Evolutionary conservation across 2,797 vertebrate species (phyloP), one percentile per base, ranked within the genome.

Genomic region (Anisognathus igniventris): DNA sequence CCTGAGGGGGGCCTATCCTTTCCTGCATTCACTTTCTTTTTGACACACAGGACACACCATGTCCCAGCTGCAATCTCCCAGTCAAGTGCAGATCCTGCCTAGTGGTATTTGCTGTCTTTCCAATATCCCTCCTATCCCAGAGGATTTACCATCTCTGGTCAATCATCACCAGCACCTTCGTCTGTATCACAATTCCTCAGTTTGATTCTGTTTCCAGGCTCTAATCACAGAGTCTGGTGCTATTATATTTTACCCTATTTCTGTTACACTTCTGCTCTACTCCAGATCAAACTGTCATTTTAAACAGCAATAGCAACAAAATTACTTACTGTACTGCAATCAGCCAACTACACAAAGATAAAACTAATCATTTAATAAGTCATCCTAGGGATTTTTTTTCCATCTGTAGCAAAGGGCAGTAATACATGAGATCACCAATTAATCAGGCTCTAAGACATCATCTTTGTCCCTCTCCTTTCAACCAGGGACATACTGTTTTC

Each of bases 361-460:
- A 88, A 91, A 86, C 56, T 71, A 86, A 75, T 64, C 31, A 95
- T 56, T 88, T 86, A 54, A 45, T 80, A 94, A 84, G 78, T 73
- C 75, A 75, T 61, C n/a, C 57, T 11, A 57, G 17, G 66, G 56
- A 37, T 40, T 78, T 84, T 56, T 28, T 30, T 54, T 6, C 45
- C 31, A 56, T 60, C 30, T 1, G 1, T 33, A 78, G 58, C 42
- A 66, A 73, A 89, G 86, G 73, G 80, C 78, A 89, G 56, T 50
- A 87, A 87, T 51, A 83, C 57, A 91, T 56, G 60, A 90, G 60
- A 87, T 56, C 75, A 73, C 37, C 88, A 92, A 85, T 76, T 86
- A 86, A 90, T 65, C 78, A 70, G 48, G 30, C 33, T 73, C 57
- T 30, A 71, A 82, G 28, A 72, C 39, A 77, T 45, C 58, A 44